Evolutionary conservation across 1,140 invertebrate species (phyloP).

Genomic region (Drosophila bifasciata): DNA sequence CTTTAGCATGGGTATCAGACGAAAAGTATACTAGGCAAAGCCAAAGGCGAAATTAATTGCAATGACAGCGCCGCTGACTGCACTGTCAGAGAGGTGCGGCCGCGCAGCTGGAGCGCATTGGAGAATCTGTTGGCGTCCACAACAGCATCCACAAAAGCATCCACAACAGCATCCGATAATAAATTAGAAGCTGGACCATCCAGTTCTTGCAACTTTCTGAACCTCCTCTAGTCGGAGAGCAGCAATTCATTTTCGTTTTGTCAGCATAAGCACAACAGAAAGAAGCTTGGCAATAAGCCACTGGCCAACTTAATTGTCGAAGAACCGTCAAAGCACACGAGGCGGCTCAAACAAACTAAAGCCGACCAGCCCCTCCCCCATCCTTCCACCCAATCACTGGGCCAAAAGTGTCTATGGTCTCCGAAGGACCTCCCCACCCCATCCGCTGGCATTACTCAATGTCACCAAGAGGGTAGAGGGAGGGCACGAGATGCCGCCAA

Average conservation of each 20-base stretch:
- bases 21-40: conserved; percentile 68
- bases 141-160: conserved; percentile 21
- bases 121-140: conserved; percentile 19
- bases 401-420: conserved; percentile 15
- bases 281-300: conserved; percentile 3
- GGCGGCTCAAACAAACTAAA: conserved; percentile 67
- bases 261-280: conserved; percentile 27
- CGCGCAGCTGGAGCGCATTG: conserved; percentile 45
- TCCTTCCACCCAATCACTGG: conserved; percentile 1
- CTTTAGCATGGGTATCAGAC: conserved; percentile 12
- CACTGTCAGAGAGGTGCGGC: conserved; percentile 33
- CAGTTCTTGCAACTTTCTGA: conserved; percentile 1
- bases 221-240: conserved; percentile 49
- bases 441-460: conserved; percentile 68
- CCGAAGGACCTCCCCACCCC: conserved; percentile 31
- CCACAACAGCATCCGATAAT: conserved; percentile 66
- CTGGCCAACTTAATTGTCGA: conserved; percentile 64
- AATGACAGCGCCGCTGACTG: conserved; percentile 37
- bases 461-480: conserved; percentile 48
- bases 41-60: conserved; percentile 74
- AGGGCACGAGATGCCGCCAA: conserved; percentile 44
- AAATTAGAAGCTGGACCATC: conserved; percentile 48
- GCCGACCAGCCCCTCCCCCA: conserved; percentile 11
- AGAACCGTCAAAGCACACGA: conserved; percentile 53
- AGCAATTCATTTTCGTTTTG: conserved; percentile 72